Evolutionary conservation across 2,797 vertebrate species (phyloP), one percentile per base, ranked within the genome.

Genomic region (Monodelphis domestica): DNA sequence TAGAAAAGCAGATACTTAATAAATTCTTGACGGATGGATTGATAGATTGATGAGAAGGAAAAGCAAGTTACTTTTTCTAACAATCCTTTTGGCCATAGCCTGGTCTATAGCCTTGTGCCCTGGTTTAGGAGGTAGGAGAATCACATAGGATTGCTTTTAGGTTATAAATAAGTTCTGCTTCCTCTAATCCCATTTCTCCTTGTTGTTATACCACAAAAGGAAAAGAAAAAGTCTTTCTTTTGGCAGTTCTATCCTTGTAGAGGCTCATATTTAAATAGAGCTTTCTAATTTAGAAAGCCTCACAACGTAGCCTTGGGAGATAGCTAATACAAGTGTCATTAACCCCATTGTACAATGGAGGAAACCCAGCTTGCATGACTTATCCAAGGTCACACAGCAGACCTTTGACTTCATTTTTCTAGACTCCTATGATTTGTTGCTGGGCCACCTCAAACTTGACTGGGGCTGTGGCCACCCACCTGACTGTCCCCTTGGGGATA

Each of bases 401-500:
- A 12, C 6, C 87, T 10, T 51, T 12, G 30, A 30, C 28, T 29
- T 50, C 6, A 5, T 50, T 50, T 51, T 21, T 87, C 51, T 28
- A 45, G n/a, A 56, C 55, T 56, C 55, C 26, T 54, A 21, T 54
- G 78, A 0, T 24, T 78, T 24, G 45, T n/a, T 45, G 78, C 17
- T 38, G n/a, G 17, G n/a, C 15, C 7, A n/a, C n/a, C n/a, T n/a
- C 63, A 87, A 33, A 56, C 57, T 45, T 92, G 54, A 56, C 92
- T 94, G 87, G 88, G 91, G 88, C 53, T 54, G 87, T 7, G 11
- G 15, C n/a, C 33, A 33, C 54, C 84, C 53, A 93, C 90, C 29
- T 89, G 53, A 90, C 89, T 57, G 89, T 92, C 88, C 63, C 53
- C 54, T 94, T 87, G 89, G 89, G 54, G 54, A 51, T 91, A 63